These are phyloP conservation scores for Macrophya alboannulata DNA, from an alignment of 2,888 invertebrate species.

Conservation along the genomic window DNA sequence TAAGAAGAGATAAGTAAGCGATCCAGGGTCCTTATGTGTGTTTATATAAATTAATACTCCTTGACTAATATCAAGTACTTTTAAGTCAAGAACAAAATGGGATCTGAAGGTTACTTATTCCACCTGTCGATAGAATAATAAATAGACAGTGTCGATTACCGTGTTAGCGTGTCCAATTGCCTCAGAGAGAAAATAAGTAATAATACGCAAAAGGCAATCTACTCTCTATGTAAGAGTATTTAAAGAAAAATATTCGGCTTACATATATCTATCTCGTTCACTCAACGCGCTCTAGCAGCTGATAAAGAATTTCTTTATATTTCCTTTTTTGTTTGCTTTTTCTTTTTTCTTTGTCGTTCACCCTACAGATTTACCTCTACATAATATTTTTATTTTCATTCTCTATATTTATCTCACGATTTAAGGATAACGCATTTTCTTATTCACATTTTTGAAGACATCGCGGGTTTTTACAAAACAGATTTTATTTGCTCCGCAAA, in stretches of 20 bases:
- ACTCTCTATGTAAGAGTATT: not conserved
- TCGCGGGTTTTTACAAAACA: not conserved
- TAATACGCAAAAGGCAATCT: not conserved
- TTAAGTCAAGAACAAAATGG: constrained; percentile 30
- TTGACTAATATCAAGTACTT: constrained; percentile 30
- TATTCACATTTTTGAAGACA: not conserved
- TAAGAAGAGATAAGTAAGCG: not conserved
- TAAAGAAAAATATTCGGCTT: too few relatives aligned
- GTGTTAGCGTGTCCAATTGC: not conserved
- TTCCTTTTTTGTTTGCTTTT: not conserved
- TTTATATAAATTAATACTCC: not conserved
- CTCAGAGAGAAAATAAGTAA: not conserved
- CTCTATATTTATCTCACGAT: not conserved
- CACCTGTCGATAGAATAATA: constrained; percentile 38
- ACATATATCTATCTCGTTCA: too few relatives aligned
- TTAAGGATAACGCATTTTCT: not conserved
- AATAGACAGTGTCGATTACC: constrained; percentile 35
- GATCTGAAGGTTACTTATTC: constrained; percentile 41
- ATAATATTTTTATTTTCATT: too few relatives aligned
- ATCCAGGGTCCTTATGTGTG: not conserved
- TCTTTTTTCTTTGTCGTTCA: not conserved
- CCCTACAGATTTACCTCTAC: not conserved
- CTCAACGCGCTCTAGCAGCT: not conserved
- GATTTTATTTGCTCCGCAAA: not conserved
- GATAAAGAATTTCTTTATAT: not conserved